Percentiles rank a stretch among this genome's conserved stretches.
Conservation (phyloP, 2,113 vertebrate species). For the Nycticorax nycticorax region DNA sequence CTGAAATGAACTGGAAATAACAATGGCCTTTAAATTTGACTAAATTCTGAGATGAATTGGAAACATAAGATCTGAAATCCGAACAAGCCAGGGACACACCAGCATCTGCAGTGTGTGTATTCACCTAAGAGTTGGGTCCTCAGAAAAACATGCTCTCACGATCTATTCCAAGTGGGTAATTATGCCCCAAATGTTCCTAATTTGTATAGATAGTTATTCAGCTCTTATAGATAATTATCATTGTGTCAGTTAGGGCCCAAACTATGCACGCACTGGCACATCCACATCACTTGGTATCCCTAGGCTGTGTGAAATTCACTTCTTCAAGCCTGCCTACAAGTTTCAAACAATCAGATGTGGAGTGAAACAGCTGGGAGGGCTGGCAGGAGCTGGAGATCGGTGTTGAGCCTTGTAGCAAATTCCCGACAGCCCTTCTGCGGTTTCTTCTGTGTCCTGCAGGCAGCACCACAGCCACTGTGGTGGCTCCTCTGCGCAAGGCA, state of each 20-base stretch:
- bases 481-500: fast-evolving
- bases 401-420: neutral
- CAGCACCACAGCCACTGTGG: fast-evolving
- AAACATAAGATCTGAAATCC: neutral
- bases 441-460: neutral
- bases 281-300: neutral
- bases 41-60: neutral
- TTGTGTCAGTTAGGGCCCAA: neutral
- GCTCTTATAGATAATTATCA: neutral
- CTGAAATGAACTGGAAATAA: neutral
- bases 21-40: neutral
- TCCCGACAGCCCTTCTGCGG: neutral
- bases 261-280: neutral
- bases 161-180: neutral
- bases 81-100: neutral
- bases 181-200: neutral
- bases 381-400: neutral
- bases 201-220: neutral
- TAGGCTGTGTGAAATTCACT: neutral
- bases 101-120: fast-evolving
- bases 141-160: neutral
- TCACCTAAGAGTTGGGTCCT: neutral
- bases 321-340: neutral
- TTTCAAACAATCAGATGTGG: neutral
- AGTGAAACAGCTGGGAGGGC: neutral